phyloP scores from a whole-genome alignment of 2,888 invertebrate genomes.

The Cheilosia pagana region DNA sequence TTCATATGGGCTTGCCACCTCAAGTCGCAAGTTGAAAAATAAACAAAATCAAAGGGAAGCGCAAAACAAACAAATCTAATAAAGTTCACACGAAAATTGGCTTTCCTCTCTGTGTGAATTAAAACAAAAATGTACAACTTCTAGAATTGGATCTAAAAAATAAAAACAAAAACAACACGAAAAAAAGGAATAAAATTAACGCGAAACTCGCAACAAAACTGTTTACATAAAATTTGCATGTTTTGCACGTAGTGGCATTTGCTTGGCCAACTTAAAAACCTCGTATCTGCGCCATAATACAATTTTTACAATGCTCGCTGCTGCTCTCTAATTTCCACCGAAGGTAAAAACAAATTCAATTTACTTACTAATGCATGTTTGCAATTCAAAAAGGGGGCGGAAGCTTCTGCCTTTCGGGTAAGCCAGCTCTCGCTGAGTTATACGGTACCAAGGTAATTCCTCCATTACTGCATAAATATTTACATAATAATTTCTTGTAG shows the following conservation, averaged over 20 bases:
- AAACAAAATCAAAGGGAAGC: no score
- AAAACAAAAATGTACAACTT: neutral
- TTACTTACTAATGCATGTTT: constrained; percentile 69
- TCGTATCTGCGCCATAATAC: constrained; percentile 14
- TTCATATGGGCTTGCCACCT: no score
- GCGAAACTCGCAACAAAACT: constrained; percentile 28
- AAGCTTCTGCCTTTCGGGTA: neutral
- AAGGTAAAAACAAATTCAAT: constrained; percentile 67
- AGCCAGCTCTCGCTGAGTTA: neutral
- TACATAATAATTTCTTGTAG: constrained; percentile 58
- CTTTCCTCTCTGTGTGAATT: no score
- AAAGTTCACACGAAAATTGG: no score
- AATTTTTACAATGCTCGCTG: constrained; percentile 29
- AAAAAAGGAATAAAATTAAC: constrained; percentile 11
- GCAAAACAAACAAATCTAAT: no score
- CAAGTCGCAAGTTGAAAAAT: no score
- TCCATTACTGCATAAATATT: constrained; percentile 57
- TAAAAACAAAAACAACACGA: neutral
- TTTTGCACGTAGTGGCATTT: constrained; percentile 50
- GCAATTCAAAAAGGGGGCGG: constrained; percentile 37
- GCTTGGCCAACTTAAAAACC: constrained; percentile 29
- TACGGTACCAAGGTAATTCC: constrained; percentile 45
- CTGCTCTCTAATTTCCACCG: constrained; percentile 54
- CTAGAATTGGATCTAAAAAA: neutral
- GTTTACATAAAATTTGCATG: constrained; percentile 61